A percentile compares a stretch with the other conserved stretches of the same genome.
Evolutionary conservation across 1,140 invertebrate genomes (phyloP).

Genomic region (Oedothorax gibbosus): DNA sequence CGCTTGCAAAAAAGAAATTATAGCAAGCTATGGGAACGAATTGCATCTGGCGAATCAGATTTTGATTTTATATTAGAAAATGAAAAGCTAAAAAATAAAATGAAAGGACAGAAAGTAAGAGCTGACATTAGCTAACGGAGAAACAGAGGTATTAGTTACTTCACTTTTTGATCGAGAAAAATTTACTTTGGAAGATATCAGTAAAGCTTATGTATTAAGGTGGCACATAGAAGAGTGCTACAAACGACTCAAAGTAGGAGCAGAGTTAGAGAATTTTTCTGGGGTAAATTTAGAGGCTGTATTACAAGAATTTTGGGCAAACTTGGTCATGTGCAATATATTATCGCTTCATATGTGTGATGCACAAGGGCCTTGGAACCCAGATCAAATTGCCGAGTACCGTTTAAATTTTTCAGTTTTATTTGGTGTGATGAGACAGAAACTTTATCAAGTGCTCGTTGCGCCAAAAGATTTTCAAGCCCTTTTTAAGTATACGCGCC

Average conservation of each 20-base stretch:
- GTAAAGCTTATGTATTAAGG: slow-evolving; percentile 16
- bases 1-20: slow-evolving; percentile 1
- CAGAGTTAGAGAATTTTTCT: slow-evolving; percentile 1
- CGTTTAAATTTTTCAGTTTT: slow-evolving; percentile 9
- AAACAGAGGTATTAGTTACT: no score
- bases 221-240: slow-evolving; percentile 15
- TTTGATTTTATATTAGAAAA: slow-evolving; percentile 5
- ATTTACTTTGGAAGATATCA: slow-evolving; percentile 17
- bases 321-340: slow-evolving; percentile 1
- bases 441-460: background rate
- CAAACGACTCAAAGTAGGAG: background rate
- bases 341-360: slow-evolving; percentile 1
- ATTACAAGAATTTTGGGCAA: slow-evolving; percentile 8
- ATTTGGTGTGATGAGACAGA: slow-evolving; percentile 2
- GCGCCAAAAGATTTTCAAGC: background rate
- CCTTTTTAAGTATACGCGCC: background rate
- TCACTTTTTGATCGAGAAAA: slow-evolving; percentile 9
- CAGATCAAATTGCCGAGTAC: background rate
- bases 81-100: slow-evolving; percentile 1
- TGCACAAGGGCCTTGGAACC: background rate
- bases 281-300: slow-evolving; percentile 4
- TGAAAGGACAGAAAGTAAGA: background rate
- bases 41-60: background rate
- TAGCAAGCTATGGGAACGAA: slow-evolving; percentile 1
- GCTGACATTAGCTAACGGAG: no score